A percentile compares a stretch with the other conserved stretches of the same genome.
Evolutionary conservation across 2,797 vertebrate genomes (phyloP).

Genomic region (Bovichtus diacanthus): DNA sequence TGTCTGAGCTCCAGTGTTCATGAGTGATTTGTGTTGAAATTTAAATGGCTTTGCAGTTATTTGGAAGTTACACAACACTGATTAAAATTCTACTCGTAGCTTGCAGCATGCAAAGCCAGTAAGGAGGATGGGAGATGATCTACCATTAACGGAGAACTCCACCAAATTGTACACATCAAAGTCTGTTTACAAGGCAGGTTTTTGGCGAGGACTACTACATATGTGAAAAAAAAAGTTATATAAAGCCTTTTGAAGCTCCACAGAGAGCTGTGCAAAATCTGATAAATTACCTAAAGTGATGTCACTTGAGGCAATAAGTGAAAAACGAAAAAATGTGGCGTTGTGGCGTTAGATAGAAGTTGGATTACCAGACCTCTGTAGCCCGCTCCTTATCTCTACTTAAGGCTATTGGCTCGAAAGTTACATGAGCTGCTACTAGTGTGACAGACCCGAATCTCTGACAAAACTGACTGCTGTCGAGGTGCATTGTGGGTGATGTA

Average conservation of each 20-base stretch:
- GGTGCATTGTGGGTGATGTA: neutral
- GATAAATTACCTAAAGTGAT: neutral
- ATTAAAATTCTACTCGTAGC: constrained; percentile 29
- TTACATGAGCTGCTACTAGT: neutral
- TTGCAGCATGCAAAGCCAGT: constrained; percentile 11
- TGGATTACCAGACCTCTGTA: neutral
- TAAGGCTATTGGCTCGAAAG: neutral
- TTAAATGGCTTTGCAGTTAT: constrained; percentile 35
- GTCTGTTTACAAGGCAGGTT: neutral
- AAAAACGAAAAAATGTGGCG: neutral
- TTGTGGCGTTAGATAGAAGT: neutral
- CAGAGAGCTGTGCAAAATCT: neutral
- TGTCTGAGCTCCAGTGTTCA: constrained; percentile 15
- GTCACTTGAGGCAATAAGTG: neutral
- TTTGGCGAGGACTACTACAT: neutral
- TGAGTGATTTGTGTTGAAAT: constrained; percentile 32
- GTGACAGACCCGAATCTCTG: neutral
- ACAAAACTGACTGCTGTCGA: neutral
- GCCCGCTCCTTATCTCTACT: neutral
- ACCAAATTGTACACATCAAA: constrained; percentile 23
- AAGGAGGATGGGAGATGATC: constrained; percentile 10
- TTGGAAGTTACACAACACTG: constrained; percentile 23
- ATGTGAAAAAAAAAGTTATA: neutral
- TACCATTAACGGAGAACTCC: constrained; percentile 1
- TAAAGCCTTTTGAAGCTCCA: constrained; percentile 4